phyloP scores from a whole-genome alignment of 1,140 invertebrate species.

The Macrostomum lignano region DNA sequence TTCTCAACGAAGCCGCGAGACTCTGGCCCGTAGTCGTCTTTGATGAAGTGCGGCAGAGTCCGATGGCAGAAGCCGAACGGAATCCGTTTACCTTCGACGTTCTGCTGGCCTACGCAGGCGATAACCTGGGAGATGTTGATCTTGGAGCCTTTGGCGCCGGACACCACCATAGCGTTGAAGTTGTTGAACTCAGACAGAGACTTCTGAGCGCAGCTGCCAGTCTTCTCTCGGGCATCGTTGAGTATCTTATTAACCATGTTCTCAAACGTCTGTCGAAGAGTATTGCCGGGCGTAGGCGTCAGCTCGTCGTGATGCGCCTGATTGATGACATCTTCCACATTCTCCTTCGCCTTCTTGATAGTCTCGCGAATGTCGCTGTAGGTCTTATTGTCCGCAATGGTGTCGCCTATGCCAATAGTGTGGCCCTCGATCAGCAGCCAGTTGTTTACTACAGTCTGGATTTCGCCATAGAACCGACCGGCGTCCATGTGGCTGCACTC shows the following conservation, averaged over 20 bases:
- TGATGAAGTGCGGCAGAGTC: constrained; percentile 95
- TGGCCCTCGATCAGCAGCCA: constrained; percentile 88
- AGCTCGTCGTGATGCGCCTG: constrained; percentile 98
- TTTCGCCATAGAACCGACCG: constrained; percentile 86
- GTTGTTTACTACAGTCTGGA: constrained; percentile 93
- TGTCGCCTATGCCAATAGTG: constrained; percentile 94
- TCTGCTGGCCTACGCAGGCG: constrained; percentile 99
- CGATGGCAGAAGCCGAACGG: constrained; percentile 94
- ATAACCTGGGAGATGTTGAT: constrained; percentile 99
- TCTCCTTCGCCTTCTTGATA: constrained; percentile 85
- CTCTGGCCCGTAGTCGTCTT: constrained; percentile 97
- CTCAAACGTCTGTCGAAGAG: constrained; percentile 57
- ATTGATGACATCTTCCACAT: constrained; percentile 96
- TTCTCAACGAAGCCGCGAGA: constrained; percentile 92
- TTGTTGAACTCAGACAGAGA: constrained; percentile 97
- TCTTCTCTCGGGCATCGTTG: constrained; percentile 98
- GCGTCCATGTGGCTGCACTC: constrained; percentile 89
- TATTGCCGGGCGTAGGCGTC: constrained; percentile 92
- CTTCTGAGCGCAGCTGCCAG: constrained; percentile 91
- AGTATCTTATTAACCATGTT: constrained; percentile 66
- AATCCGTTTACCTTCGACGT: constrained; percentile 99
- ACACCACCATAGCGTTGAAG: constrained; percentile 97
- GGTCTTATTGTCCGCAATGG: constrained; percentile 94
- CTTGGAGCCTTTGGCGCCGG: constrained; percentile 93
- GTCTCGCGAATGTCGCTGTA: constrained; percentile 89